A percentile compares a stretch with the other conserved stretches of the same genome.
phyloP scores from a whole-genome alignment of 2,797 vertebrate genomes.

The Fistularia tabacaria region DNA sequence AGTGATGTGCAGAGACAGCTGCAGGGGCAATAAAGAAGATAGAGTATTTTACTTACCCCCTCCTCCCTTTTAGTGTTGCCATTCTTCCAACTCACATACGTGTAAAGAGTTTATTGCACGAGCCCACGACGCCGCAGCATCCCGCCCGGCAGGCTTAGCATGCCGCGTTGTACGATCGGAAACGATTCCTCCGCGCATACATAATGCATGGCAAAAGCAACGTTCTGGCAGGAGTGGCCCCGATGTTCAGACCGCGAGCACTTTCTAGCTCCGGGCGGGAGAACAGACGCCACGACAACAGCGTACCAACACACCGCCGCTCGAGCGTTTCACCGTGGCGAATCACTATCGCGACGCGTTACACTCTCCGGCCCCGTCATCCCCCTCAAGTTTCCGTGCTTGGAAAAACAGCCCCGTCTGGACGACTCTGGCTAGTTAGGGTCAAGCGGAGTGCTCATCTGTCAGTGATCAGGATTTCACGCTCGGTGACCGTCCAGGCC shows the following conservation, averaged over 20 bases:
- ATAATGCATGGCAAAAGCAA: conserved; percentile 60
- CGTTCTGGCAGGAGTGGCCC: conserved; percentile 55
- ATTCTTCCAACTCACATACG: conserved; percentile 30
- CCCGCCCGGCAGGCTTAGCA: conserved; percentile 29
- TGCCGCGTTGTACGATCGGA: conserved; percentile 27
- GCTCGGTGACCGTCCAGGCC: conserved; percentile 50
- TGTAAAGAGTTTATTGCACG: conserved; percentile 36
- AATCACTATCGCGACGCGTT: conserved; percentile 30
- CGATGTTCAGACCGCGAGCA: conserved; percentile 60
- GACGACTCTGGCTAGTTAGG: conserved; percentile 46
- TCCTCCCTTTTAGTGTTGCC: conserved; percentile 38
- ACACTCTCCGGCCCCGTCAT: conserved; percentile 22
- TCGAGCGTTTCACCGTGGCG: conserved; percentile 25
- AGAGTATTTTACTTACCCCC: conserved; percentile 41
- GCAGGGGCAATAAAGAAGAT: conserved; percentile 67
- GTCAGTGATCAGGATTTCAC: conserved; percentile 65
- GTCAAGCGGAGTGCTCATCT: conserved; percentile 62
- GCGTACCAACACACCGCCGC: conserved; percentile 36
- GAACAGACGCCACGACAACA: conserved; percentile 67
- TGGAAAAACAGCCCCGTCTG: conserved; percentile 45
- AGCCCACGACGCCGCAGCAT: conserved; percentile 27
- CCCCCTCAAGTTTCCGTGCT: background rate
- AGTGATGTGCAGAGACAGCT: conserved; percentile 72
- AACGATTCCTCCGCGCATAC: conserved; percentile 57
- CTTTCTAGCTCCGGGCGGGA: conserved; percentile 54